A percentile compares a stretch with the other conserved stretches of the same genome.
Conservation (phyloP, 2,113 vertebrate species). For the Chionis minor region DNA sequence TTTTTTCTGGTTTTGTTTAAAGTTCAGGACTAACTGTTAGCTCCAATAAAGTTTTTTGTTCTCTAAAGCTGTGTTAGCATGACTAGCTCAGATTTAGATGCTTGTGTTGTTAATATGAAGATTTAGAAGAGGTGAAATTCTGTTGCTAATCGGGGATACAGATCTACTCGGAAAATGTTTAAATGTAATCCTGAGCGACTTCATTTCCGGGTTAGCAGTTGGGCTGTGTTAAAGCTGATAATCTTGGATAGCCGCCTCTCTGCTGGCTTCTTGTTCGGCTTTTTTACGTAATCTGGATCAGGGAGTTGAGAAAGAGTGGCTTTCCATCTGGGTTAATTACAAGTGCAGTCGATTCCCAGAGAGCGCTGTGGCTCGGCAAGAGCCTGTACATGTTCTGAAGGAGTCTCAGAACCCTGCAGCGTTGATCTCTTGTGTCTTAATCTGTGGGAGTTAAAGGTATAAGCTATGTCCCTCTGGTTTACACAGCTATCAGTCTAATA, state of each 20-base stretch:
- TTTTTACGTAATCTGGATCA: neutral
- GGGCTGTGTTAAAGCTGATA: neutral
- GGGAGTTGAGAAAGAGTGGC: neutral
- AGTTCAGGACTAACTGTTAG: neutral
- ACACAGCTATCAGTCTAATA: neutral
- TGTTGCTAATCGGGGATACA: neutral
- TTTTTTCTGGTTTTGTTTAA: neutral
- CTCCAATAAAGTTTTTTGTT: neutral
- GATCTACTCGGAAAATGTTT: neutral
- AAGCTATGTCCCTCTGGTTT: neutral
- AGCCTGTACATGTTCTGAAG: rapidly evolving
- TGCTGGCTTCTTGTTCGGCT: neutral
- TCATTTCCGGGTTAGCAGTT: neutral
- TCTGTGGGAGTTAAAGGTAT: neutral
- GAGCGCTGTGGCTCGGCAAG: rapidly evolving
- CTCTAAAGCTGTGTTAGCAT: neutral
- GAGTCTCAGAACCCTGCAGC: neutral
- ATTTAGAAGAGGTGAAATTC: neutral
- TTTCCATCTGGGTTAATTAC: neutral
- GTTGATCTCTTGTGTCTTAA: neutral
- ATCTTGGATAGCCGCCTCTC: neutral
- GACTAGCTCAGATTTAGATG: neutral
- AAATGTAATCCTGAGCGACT: neutral
- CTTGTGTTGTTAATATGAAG: neutral
- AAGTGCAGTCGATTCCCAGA: neutral